Base-by-base conservation (phyloP, 2,797 vertebrate species). In the Vireo griseus region DNA sequence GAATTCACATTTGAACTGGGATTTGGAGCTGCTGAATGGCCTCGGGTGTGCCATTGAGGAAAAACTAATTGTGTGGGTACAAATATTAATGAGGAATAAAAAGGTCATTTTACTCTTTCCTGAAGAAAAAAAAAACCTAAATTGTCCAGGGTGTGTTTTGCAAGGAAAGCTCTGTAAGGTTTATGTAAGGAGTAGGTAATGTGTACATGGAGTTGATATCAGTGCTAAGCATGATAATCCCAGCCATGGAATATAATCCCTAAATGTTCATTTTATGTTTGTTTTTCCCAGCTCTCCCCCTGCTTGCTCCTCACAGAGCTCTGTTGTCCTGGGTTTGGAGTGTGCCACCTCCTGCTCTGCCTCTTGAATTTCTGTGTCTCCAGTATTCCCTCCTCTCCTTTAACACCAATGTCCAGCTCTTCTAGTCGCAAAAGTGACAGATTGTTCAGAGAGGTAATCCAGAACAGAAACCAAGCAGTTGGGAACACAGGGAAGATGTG, bases 41-140 rank as follows among this genome's bases (percentile, higher is more conserved):
- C 94, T 94, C 89, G 1, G 5, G 86, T 91, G 94, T 80, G 92
- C 91, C 51, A 19, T 83, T 76, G 86, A 91, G 86, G 92, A 89
- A 92, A 68, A 88, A 79, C 71, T 63, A 89, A 72, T 74, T 25
- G 65, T 54, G 81, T 80, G 91, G 68, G 87, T 92, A 90, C 72
- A 92, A 62, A 62, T 75, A 80, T n/a, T 79, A 86, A 82, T 3
- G 72, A 51, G 45, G 68, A 88, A 82, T 61, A 71, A 82, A 89
- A 95, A 65, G 61, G 44, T 90, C 48, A 25, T 91, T 95, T 86
- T 51, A 39, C 50, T 89, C 31, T 48, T 59, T 71, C 40, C 22
- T 86, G 31, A 31, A 77, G 33, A 19, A 75, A 51, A 62, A 50
- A 44, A 28, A 21, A 0, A 10, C 22, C 2, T 0, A 0, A 69